Base-by-base conservation (phyloP, 2,888 invertebrate species). In the Hypselothyrea guttata region DNA sequence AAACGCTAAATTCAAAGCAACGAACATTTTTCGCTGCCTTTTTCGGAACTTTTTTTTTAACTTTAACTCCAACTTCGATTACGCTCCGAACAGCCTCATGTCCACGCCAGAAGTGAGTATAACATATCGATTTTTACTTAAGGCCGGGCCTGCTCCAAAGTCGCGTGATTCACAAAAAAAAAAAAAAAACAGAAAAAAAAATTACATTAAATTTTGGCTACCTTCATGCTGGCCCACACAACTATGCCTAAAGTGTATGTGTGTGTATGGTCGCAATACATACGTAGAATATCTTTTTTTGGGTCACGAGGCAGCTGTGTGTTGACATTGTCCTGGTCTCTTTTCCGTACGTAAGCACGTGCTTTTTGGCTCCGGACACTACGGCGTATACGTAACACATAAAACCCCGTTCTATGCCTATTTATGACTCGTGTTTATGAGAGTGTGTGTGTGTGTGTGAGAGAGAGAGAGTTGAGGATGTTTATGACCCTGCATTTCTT, bases 271-370 rank as follows among this genome's bases (percentile, higher is more conserved):
- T 13, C n/a, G 22, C 13, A 16, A 12, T n/a, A 34, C 1, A 8
- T 8, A 34, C 45, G 31, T 2, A 11, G 7, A 38, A 12, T n/a
- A 82, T 55, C 72, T 42, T 59, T 74, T 77, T 81, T 85, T 81
- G 86, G 81, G 81, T 85, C 81, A 81, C 81, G 74, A 74, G 81
- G 73, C 76, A 73, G 61, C 72, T 55, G 49, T 60, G 63, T 84
- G 82, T 84, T 81, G 86, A 81, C 81, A 81, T 81, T 81, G 81
- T 85, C 84, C 86, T 83, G 81, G 66, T 74, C 81, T 83, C 74
- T 66, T 73, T 75, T 74, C 52, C 52, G 48, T 57, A 71, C 63
- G 73, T 62, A 60, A 83, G 79, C 81, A 81, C 81, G 81, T 81
- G 81, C 60, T 79, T 76, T 81, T 83, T 64, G 66, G 73, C 67